phyloP scores from a whole-genome alignment of 2,113 vertebrate species.

The Siniperca chuatsi region DNA sequence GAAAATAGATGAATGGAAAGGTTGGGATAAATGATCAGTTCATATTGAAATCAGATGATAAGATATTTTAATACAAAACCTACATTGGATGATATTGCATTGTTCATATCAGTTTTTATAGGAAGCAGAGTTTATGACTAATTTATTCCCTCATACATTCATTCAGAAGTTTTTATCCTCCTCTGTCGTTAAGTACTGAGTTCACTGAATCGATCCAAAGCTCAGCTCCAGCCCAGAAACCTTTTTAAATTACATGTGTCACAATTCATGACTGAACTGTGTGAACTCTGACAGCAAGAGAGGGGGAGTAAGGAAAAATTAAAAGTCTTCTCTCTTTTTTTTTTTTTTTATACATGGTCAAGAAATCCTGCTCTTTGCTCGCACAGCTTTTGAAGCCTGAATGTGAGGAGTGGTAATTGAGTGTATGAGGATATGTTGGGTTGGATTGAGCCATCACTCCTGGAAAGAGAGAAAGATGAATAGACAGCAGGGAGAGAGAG shows the following conservation, averaged over 20 bases:
- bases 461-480: slow-evolving; percentile 68
- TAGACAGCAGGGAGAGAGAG: slow-evolving; percentile 37
- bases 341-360: slow-evolving; percentile 22
- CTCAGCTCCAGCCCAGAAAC: slow-evolving; percentile 55
- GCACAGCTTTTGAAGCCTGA: slow-evolving; percentile 45
- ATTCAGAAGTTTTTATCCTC: slow-evolving; percentile 65
- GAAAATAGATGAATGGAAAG: slow-evolving; percentile 50
- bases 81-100: slow-evolving; percentile 9
- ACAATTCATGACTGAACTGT: slow-evolving; percentile 47
- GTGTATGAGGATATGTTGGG: no score
- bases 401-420: slow-evolving; percentile 70
- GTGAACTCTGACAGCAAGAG: slow-evolving; percentile 52
- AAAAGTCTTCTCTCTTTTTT: slow-evolving; percentile 33
- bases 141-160: slow-evolving; percentile 62
- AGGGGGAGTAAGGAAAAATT: slow-evolving; percentile 46
- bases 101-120: slow-evolving; percentile 23
- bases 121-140: slow-evolving; percentile 31
- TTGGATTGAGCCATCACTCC: slow-evolving; percentile 69
- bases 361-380: slow-evolving; percentile 64
- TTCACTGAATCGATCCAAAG: slow-evolving; percentile 55
- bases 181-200: slow-evolving; percentile 44
- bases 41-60: slow-evolving; percentile 1
- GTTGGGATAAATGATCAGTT: slow-evolving; percentile 22
- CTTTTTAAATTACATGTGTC: slow-evolving; percentile 60
- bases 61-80: slow-evolving; percentile 30